Conservation (phyloP, 2,797 vertebrate species). For the Sebastes diaconus region DNA sequence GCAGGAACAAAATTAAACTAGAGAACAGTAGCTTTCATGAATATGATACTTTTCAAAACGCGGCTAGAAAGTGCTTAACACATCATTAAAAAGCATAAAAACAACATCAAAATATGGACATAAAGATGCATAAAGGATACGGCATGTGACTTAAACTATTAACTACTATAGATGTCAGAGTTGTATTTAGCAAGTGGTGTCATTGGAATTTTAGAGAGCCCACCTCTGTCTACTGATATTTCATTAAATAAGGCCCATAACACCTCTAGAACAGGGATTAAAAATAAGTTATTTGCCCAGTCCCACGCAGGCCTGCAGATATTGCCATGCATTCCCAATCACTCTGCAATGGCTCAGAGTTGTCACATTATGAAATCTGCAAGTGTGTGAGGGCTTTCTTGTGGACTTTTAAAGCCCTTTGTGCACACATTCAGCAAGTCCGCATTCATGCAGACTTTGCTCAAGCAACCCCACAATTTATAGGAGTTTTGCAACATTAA, state of each 20-base stretch:
- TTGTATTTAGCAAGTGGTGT: background rate
- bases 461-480: conserved; percentile 3
- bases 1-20: background rate
- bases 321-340: conserved; percentile 36
- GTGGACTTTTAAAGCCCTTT: background rate
- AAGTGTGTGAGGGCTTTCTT: conserved; percentile 16
- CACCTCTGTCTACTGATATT: background rate
- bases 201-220: background rate
- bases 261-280: conserved; percentile 14
- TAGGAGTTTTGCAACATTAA: background rate
- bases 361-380: conserved; percentile 35
- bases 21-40: background rate
- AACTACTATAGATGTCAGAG: background rate
- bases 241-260: conserved; percentile 22
- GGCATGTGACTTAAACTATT: background rate
- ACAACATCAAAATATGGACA: background rate
- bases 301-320: background rate
- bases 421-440: conserved; percentile 5
- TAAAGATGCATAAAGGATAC: background rate
- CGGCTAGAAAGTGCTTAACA: background rate
- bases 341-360: conserved; percentile 17
- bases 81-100: conserved; percentile 3
- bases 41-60: background rate
- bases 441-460: background rate
- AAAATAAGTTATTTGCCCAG: conserved; percentile 19